Evolutionary conservation across 2,888 invertebrate species (phyloP).

Genomic region (Coleophora flavipennella): DNA sequence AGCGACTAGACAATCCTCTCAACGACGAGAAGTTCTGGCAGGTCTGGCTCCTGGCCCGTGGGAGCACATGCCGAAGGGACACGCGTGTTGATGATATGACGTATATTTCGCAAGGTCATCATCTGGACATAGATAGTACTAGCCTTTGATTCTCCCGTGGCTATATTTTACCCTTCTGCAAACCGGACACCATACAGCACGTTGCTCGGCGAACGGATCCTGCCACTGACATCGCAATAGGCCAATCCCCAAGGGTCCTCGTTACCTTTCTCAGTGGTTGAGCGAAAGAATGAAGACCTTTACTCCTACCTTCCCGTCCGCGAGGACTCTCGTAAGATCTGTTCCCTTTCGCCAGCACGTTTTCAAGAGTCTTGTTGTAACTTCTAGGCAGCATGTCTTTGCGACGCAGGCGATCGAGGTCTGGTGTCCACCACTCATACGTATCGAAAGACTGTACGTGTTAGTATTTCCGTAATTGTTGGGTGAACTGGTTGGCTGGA

Average conservation of each 20-base stretch:
- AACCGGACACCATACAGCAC: too few relatives aligned
- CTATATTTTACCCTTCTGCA: conserved; percentile 4
- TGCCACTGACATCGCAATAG: too few relatives aligned
- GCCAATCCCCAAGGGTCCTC: too few relatives aligned
- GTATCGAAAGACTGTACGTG: background rate
- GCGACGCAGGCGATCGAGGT: conserved; percentile 6
- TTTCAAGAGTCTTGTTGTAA: conserved; percentile 9
- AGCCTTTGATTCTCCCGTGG: conserved; percentile 11
- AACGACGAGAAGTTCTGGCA: conserved; percentile 4
- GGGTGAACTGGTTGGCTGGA: conserved; percentile 1
- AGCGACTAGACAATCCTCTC: conserved; percentile 10
- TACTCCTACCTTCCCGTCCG: background rate
- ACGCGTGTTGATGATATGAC: conserved; percentile 15
- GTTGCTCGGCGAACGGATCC: too few relatives aligned
- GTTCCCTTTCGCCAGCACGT: too few relatives aligned
- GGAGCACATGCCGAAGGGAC: conserved; percentile 16
- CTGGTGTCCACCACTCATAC: conserved; percentile 17
- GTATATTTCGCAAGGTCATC: conserved; percentile 15
- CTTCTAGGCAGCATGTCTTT: background rate
- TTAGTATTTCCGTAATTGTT: background rate
- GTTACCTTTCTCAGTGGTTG: too few relatives aligned
- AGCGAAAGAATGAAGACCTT: too few relatives aligned
- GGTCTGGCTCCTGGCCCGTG: too few relatives aligned
- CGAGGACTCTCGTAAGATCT: background rate
- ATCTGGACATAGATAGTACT: conserved; percentile 20